Percentiles rank a stretch among this genome's conserved stretches.
phyloP scores from a whole-genome alignment of 1,140 invertebrate species.

The Brachionus angularis region DNA sequence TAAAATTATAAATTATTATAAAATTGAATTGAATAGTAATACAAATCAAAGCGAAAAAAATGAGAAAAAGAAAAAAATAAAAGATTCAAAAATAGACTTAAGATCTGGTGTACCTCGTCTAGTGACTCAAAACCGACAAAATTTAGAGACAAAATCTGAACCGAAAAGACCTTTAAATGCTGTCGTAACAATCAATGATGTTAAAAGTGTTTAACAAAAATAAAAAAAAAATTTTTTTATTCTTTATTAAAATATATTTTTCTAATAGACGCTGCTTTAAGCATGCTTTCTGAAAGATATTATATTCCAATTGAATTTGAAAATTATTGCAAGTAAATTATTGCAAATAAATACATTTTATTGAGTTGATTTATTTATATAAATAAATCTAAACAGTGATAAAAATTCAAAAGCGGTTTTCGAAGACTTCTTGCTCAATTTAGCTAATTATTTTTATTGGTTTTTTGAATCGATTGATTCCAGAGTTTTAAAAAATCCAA shows the following conservation, averaged over 20 bases:
- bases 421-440: slow-evolving; percentile 53
- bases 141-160: slow-evolving; percentile 17
- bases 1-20: too few species aligned
- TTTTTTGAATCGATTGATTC: slow-evolving; percentile 54
- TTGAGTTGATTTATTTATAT: not conserved
- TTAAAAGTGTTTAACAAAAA: slow-evolving; percentile 39
- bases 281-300: slow-evolving; percentile 31
- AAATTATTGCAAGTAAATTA: slow-evolving; percentile 13
- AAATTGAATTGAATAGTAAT: too few species aligned
- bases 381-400: slow-evolving; percentile 23
- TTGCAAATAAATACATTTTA: not conserved
- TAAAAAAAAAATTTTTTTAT: slow-evolving; percentile 1
- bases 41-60: too few species aligned
- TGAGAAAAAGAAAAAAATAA: slow-evolving; percentile 42
- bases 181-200: slow-evolving; percentile 31
- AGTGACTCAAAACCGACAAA: slow-evolving; percentile 18
- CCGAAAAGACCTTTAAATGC: not conserved
- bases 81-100: slow-evolving; percentile 31
- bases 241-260: not conserved
- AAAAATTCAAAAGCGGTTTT: slow-evolving; percentile 45
- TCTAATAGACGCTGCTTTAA: slow-evolving; percentile 33
- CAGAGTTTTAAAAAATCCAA: slow-evolving; percentile 52
- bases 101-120: slow-evolving; percentile 33
- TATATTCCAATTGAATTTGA: slow-evolving; percentile 34
- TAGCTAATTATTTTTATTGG: slow-evolving; percentile 55